Conservation (phyloP, 2,113 vertebrate species). For the Syngnathoides biaculeatus region DNA sequence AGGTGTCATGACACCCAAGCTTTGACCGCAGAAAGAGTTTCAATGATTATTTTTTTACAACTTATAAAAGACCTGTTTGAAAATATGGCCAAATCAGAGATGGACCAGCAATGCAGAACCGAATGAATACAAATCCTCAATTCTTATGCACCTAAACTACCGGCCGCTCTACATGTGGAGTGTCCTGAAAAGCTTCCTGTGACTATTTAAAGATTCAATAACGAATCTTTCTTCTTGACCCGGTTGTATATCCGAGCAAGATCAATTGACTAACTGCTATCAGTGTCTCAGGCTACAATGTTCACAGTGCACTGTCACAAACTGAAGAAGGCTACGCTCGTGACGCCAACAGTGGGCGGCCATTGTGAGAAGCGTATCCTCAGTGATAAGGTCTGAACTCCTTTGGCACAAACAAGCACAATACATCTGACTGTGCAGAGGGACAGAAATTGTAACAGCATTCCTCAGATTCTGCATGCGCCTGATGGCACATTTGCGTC, state of each 20-base stretch:
- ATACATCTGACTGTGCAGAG: conserved; percentile 43
- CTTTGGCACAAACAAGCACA: conserved; percentile 24
- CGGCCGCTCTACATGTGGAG: neutral
- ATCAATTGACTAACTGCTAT: conserved; percentile 7
- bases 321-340: conserved; percentile 2
- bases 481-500: conserved; percentile 69
- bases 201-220: neutral
- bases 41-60: neutral
- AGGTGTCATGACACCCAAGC: neutral
- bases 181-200: neutral
- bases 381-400: conserved; percentile 23
- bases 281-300: conserved; percentile 1
- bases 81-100: neutral
- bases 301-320: conserved; percentile 4
- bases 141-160: neutral
- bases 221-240: conserved; percentile 13
- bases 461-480: conserved; percentile 70
- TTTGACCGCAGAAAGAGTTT: neutral
- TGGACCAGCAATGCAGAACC: neutral
- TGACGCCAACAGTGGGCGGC: conserved; percentile 16
- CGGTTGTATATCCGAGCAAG: neutral
- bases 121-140: conserved; percentile 21
- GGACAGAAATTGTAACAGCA: conserved; percentile 60
- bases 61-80: neutral
- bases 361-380: conserved; percentile 22